phyloP scores from a whole-genome alignment of 2,113 vertebrate genomes.

The Galemys pyrenaicus region DNA sequence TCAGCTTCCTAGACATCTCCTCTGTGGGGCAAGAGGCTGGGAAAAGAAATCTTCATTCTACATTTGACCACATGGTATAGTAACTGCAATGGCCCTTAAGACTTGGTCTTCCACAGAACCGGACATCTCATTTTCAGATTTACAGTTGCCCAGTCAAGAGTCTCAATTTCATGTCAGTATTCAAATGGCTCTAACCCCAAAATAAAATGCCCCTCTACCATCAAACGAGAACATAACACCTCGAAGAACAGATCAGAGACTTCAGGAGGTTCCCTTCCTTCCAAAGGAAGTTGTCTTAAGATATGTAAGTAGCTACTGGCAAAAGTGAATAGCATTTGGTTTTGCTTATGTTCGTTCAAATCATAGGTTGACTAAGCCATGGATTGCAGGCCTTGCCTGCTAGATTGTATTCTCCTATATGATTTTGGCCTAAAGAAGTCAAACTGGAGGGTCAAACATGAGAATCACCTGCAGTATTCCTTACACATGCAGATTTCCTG shows the following conservation, averaged over 20 bases:
- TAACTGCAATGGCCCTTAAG: background rate
- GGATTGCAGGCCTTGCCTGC: background rate
- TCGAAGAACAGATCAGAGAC: background rate
- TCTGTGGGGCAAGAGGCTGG: background rate
- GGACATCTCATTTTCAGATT: background rate
- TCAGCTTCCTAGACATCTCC: background rate
- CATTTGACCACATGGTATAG: background rate
- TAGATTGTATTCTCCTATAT: background rate
- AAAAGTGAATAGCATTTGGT: slow-evolving; percentile 27
- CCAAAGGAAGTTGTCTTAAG: background rate
- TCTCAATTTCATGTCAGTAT: background rate
- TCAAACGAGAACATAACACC: background rate
- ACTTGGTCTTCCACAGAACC: background rate
- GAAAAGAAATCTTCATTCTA: background rate
- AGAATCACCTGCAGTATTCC: background rate
- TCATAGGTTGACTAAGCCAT: background rate
- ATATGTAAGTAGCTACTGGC: background rate
- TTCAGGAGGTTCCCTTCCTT: background rate
- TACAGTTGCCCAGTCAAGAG: background rate
- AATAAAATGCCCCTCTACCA: background rate
- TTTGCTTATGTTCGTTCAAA: slow-evolving; percentile 23
- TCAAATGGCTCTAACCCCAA: background rate
- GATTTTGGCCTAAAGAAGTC: slow-evolving; percentile 12
- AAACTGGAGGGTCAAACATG: background rate
- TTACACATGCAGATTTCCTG: background rate